Conservation (phyloP, 2,888 invertebrate genomes). For the Hirtodrosophila confusa region DNA sequence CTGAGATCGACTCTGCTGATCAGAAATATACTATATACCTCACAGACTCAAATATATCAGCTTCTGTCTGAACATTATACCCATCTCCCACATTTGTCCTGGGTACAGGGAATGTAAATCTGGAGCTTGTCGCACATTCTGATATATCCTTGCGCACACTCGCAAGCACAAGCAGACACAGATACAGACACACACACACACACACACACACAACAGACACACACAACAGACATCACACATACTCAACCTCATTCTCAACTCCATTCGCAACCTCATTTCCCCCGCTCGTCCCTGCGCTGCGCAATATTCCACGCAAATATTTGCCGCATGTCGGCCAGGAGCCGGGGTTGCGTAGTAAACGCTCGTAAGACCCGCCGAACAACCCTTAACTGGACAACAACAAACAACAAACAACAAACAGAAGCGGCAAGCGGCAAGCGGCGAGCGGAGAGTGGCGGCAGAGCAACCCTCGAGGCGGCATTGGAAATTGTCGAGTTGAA, state of each 20-base stretch:
- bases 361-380: slow-evolving; percentile 18
- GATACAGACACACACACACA: slow-evolving; percentile 1
- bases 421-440: neutral
- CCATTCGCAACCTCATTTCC: slow-evolving; percentile 17
- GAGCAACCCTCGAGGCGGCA: too few relatives aligned
- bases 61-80: too few relatives aligned
- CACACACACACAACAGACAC: slow-evolving; percentile 1
- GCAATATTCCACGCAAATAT: slow-evolving; percentile 33
- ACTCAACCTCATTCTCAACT: slow-evolving; percentile 3
- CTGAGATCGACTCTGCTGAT: too few relatives aligned
- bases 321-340: slow-evolving; percentile 16
- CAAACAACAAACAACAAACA: slow-evolving; percentile 13
- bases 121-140: slow-evolving; percentile 43
- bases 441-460: too few relatives aligned
- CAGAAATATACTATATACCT: too few relatives aligned
- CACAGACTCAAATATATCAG: too few relatives aligned
- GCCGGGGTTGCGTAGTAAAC: slow-evolving; percentile 26
- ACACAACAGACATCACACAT: slow-evolving; percentile 2
- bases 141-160: slow-evolving; percentile 21
- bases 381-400: slow-evolving; percentile 33
- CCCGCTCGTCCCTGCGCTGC: neutral
- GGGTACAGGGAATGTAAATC: slow-evolving; percentile 18
- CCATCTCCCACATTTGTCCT: neutral
- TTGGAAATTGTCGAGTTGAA: slow-evolving; percentile 39
- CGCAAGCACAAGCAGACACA: slow-evolving; percentile 3